Conservation (phyloP, 2,797 vertebrate species). For the Phylloscopus collybita region DNA sequence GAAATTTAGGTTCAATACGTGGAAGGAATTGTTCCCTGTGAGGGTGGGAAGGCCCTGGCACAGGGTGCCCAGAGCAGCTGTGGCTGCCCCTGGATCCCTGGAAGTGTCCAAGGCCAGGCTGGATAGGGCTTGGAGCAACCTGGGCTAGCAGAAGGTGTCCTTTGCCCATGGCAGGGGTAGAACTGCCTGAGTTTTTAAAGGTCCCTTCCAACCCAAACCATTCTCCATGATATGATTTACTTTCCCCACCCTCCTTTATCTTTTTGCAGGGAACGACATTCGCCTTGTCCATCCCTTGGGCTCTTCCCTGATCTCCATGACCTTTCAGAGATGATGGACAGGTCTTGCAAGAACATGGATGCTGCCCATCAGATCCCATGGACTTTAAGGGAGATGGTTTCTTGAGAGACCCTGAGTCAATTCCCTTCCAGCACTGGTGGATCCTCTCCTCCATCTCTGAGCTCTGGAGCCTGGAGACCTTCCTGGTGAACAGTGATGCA, state of each 20-base stretch:
- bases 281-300: background rate
- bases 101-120: accelerated
- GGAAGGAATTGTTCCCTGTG: background rate
- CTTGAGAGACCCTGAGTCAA: background rate
- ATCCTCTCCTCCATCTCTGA: background rate
- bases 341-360: background rate
- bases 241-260: background rate
- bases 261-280: background rate
- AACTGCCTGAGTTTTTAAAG: background rate
- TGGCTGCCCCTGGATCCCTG: background rate
- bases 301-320: background rate
- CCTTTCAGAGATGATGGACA: background rate
- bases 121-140: accelerated
- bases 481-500: background rate
- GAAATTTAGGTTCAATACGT: background rate
- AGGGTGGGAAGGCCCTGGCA: accelerated
- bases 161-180: background rate
- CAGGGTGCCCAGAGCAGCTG: background rate
- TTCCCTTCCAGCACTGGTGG: background rate
- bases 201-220: background rate
- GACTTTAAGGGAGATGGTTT: background rate
- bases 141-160: accelerated
- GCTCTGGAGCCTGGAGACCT: background rate
- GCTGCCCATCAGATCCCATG: background rate
- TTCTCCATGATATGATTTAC: background rate